A percentile compares a stretch with the other conserved stretches of the same genome.
These are phyloP conservation scores for Formica aserva DNA, from an alignment of 2,888 invertebrate species.

Conservation along the genomic window DNA sequence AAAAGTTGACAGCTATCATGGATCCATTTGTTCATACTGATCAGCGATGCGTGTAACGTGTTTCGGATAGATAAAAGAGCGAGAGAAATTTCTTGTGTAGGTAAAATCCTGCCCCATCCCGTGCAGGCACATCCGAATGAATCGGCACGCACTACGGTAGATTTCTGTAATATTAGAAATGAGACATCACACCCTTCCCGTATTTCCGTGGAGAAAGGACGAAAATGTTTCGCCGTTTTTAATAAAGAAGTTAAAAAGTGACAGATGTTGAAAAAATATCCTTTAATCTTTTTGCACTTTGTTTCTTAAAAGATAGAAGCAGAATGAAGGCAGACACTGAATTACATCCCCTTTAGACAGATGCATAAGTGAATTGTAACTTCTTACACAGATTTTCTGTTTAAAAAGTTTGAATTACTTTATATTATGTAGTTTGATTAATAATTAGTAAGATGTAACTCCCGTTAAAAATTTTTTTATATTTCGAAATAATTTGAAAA, in stretches of 20 bases:
- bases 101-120: not conserved
- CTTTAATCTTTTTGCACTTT: not conserved
- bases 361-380: not conserved
- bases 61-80: not conserved
- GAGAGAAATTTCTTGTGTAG: slow-evolving; percentile 15
- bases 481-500: not conserved
- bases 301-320: not conserved
- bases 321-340: slow-evolving; percentile 7
- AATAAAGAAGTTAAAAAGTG: slow-evolving; percentile 1
- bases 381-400: not conserved
- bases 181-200: not conserved
- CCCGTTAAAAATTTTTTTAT: not conserved
- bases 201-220: not conserved
- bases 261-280: not conserved
- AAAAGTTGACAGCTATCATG: slow-evolving; percentile 8
- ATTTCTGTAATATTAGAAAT: slow-evolving; percentile 38
- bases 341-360: slow-evolving; percentile 1
- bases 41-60: slow-evolving; percentile 7
- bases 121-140: not conserved
- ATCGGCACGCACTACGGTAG: slow-evolving; percentile 7
- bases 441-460: not conserved
- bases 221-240: not conserved
- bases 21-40: slow-evolving; percentile 17
- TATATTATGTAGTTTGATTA: not conserved
- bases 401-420: not conserved